These are phyloP conservation scores for Papilio machaon DNA, from an alignment of 1,140 invertebrate species.

Conservation along the genomic window DNA sequence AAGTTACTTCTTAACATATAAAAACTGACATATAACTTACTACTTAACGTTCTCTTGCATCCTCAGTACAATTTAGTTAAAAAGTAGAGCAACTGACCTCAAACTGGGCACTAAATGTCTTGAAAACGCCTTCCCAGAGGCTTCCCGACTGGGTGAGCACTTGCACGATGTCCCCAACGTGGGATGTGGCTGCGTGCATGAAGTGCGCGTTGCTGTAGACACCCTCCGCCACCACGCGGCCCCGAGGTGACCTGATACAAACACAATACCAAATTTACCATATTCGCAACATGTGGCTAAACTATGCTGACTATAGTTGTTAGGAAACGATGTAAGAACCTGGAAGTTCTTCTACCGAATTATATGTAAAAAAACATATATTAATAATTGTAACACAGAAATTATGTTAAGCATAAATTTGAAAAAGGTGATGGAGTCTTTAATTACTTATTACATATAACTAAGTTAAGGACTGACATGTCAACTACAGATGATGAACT, in stretches of 20 bases:
- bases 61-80: background rate
- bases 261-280: background rate
- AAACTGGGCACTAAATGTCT: slow-evolving; percentile 92
- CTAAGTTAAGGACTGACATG: too few species aligned
- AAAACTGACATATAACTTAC: too few species aligned
- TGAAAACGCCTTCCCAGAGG: slow-evolving; percentile 93
- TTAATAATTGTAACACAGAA: too few species aligned
- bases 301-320: too few species aligned
- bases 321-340: too few species aligned
- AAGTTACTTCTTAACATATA: background rate
- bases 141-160: slow-evolving; percentile 91
- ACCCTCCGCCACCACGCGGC: slow-evolving; percentile 88
- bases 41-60: background rate
- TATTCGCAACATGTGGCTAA: background rate
- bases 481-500: too few species aligned
- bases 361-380: too few species aligned
- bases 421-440: too few species aligned
- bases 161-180: slow-evolving; percentile 91
- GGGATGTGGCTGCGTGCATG: slow-evolving; percentile 92
- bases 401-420: too few species aligned
- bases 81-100: slow-evolving; percentile 77
- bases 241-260: slow-evolving; percentile 84
- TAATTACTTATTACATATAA: too few species aligned
- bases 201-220: slow-evolving; percentile 93
- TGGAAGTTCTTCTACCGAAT: too few species aligned